phyloP scores from a whole-genome alignment of 2,113 vertebrate genomes.

The Pelecanoides urinatrix region DNA sequence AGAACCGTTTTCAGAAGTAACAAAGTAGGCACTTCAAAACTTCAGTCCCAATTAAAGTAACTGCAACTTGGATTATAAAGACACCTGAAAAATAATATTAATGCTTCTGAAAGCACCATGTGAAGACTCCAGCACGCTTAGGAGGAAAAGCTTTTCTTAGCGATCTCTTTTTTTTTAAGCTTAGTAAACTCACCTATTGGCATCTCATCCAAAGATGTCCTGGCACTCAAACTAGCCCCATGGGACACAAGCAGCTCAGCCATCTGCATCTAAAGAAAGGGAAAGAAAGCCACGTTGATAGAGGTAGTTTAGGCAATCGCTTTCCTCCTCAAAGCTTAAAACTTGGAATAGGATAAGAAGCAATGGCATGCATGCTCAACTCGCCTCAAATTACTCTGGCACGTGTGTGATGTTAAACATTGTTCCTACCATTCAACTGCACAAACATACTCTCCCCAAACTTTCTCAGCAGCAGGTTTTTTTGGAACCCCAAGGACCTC shows the following conservation, averaged over 20 bases:
- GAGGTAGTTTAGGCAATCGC: not conserved
- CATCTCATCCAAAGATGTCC: conserved; percentile 94
- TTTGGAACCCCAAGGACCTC: not conserved
- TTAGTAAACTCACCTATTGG: conserved; percentile 86
- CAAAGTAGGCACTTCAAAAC: not conserved
- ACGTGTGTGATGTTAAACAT: not conserved
- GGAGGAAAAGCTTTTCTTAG: not conserved
- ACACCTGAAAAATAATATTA: not conserved
- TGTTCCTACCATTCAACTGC: not conserved
- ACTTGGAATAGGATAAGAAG: not conserved
- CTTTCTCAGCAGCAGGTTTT: not conserved
- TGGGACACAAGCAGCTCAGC: conserved; percentile 94
- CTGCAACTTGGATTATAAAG: not conserved
- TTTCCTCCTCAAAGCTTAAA: not conserved
- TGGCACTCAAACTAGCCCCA: conserved; percentile 91
- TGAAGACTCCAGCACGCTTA: not conserved
- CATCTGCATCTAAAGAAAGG: conserved; percentile 87
- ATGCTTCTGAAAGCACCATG: not conserved
- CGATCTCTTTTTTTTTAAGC: not conserved
- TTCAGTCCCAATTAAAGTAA: not conserved
- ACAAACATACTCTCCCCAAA: not conserved
- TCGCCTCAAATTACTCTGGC: not conserved
- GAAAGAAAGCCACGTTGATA: not conserved
- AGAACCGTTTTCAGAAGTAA: not conserved
- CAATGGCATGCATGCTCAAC: not conserved